Conservation (phyloP, 1,140 invertebrate genomes). For the Drosophila yakuba region DNA sequence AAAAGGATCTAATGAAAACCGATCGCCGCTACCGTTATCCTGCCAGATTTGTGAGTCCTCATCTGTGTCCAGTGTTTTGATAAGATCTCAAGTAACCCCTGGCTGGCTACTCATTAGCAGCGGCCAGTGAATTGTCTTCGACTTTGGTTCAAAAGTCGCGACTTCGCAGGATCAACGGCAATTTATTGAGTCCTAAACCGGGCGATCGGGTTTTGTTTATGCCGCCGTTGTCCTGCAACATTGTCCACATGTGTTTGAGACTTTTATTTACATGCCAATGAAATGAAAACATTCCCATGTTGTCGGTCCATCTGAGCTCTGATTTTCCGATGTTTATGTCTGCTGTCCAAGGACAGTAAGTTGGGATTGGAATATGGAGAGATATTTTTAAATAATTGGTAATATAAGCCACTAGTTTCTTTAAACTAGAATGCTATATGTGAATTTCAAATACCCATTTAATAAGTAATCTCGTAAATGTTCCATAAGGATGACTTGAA, state of each 20-base stretch:
- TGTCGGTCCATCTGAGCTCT: background rate
- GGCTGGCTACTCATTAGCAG: conserved; percentile 62
- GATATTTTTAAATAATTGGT: background rate
- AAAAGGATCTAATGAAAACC: conserved; percentile 54
- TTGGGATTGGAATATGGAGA: background rate
- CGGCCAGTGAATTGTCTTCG: conserved; percentile 42
- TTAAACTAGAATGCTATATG: too few relatives aligned
- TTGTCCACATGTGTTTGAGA: conserved; percentile 65
- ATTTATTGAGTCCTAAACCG: conserved; percentile 36
- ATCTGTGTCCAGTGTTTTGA: conserved; percentile 63
- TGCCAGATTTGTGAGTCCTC: conserved; percentile 22
- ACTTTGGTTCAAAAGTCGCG: conserved; percentile 61
- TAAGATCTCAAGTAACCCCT: conserved; percentile 76
- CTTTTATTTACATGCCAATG: conserved; percentile 28
- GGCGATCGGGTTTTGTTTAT: conserved; percentile 58
- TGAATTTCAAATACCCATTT: background rate
- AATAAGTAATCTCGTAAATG: background rate
- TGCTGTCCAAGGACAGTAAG: background rate
- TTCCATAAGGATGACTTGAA: background rate
- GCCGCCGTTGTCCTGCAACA: conserved; percentile 52
- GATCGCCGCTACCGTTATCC: conserved; percentile 65
- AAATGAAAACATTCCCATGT: conserved; percentile 31
- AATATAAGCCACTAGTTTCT: too few relatives aligned
- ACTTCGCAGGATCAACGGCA: conserved; percentile 48
- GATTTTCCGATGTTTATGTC: conserved; percentile 40